Conservation (phyloP, 2,113 vertebrate genomes). For the Colaptes auratus region DNA sequence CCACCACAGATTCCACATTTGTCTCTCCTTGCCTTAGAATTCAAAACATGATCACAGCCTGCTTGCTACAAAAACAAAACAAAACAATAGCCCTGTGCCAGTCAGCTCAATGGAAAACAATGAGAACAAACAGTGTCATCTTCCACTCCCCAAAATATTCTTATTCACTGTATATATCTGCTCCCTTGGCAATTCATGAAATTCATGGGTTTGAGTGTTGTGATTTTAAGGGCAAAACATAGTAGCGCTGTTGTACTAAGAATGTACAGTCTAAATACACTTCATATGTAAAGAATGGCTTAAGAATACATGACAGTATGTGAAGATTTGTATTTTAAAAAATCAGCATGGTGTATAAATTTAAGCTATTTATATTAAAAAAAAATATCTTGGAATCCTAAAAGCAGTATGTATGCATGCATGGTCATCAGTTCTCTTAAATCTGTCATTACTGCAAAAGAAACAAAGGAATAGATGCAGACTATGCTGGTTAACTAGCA, state of each 20-base stretch:
- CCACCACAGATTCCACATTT: conserved; percentile 96
- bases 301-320: background rate
- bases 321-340: background rate
- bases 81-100: background rate
- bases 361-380: background rate
- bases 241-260: background rate
- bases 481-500: background rate
- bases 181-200: background rate
- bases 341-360: background rate
- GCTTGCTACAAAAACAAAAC: conserved; percentile 85
- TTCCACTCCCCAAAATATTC: background rate
- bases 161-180: background rate
- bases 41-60: conserved; percentile 94
- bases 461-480: background rate
- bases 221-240: background rate
- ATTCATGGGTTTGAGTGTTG: background rate
- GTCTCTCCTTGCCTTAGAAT: conserved; percentile 93
- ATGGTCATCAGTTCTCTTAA: background rate
- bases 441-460: background rate
- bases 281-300: background rate
- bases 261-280: background rate
- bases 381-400: background rate
- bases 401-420: background rate
- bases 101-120: background rate
- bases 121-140: background rate